These are phyloP conservation scores for Rhinichthys klamathensis DNA, from an alignment of 2,113 vertebrate species.

Conservation along the genomic window DNA sequence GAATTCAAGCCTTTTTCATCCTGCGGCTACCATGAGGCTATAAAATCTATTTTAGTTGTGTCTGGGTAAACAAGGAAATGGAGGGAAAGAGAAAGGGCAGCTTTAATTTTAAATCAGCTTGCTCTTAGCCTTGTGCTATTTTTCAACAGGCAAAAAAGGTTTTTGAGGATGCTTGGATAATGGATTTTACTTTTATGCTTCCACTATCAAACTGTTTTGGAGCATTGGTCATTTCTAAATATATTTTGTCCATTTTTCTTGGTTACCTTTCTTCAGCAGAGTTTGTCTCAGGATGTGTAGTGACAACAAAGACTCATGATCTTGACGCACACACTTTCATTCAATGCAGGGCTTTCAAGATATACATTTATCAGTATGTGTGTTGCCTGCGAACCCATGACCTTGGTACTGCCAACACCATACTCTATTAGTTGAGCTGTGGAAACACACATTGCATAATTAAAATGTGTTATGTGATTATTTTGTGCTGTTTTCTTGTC, in stretches of 20 bases:
- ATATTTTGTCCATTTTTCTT: neutral
- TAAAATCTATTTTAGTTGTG: slow-evolving; percentile 16
- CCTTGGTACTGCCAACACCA: too few relatives aligned
- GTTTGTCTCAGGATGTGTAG: neutral
- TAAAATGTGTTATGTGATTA: too few relatives aligned
- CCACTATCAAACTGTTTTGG: neutral
- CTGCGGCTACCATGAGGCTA: slow-evolving; percentile 20
- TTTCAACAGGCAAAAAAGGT: neutral
- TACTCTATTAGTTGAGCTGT: too few relatives aligned
- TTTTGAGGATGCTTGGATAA: neutral
- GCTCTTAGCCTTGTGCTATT: slow-evolving; percentile 15
- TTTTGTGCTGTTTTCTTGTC: too few relatives aligned
- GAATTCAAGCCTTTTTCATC: slow-evolving; percentile 10
- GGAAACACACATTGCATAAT: too few relatives aligned
- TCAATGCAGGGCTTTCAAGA: too few relatives aligned
- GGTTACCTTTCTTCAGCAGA: neutral
- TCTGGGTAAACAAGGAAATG: slow-evolving; percentile 14
- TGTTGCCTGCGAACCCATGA: too few relatives aligned
- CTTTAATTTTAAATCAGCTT: slow-evolving; percentile 26
- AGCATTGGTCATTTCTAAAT: slow-evolving; percentile 3
- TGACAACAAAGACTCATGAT: neutral
- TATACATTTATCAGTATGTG: too few relatives aligned
- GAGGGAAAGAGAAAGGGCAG: slow-evolving; percentile 1
- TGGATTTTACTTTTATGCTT: neutral
- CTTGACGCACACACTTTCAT: neutral